phyloP scores from a whole-genome alignment of 2,113 vertebrate genomes.

The Martes martes region DNA sequence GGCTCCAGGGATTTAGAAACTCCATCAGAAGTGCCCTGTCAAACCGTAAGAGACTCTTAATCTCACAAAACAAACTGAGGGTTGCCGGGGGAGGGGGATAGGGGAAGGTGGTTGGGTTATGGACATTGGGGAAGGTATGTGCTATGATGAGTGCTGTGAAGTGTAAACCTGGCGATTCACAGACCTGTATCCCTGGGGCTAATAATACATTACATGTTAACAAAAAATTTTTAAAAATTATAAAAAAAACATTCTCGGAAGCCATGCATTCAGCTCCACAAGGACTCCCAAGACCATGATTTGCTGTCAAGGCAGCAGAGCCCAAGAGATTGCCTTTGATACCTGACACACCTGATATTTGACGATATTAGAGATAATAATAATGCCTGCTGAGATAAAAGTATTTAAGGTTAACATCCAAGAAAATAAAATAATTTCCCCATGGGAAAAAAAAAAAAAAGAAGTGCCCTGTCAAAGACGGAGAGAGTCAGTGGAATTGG shows the following conservation, averaged over 20 bases:
- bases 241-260: slow-evolving; percentile 62
- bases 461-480: slow-evolving; percentile 67
- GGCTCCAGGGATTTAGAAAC: slow-evolving; percentile 84
- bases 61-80: too few species aligned
- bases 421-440: slow-evolving; percentile 61
- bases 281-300: slow-evolving; percentile 65
- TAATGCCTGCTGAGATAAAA: slow-evolving; percentile 28
- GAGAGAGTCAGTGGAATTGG: slow-evolving; percentile 30
- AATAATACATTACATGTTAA: too few species aligned
- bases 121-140: too few species aligned
- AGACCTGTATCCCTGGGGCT: too few species aligned
- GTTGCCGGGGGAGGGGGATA: too few species aligned
- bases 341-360: slow-evolving; percentile 65
- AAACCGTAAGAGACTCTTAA: too few species aligned
- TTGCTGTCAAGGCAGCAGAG: slow-evolving; percentile 77
- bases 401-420: slow-evolving; percentile 62
- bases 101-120: too few species aligned
- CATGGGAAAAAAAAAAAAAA: background rate
- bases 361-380: slow-evolving; percentile 62
- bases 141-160: too few species aligned
- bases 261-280: slow-evolving; percentile 67
- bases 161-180: too few species aligned
- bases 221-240: too few species aligned
- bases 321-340: slow-evolving; percentile 70
- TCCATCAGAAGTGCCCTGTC: slow-evolving; percentile 80